A percentile compares a stretch with the other conserved stretches of the same genome.
phyloP scores from a whole-genome alignment of 35 echinoderm and acorn worm species.

The Hemicentrotus pulcherrimus region DNA sequence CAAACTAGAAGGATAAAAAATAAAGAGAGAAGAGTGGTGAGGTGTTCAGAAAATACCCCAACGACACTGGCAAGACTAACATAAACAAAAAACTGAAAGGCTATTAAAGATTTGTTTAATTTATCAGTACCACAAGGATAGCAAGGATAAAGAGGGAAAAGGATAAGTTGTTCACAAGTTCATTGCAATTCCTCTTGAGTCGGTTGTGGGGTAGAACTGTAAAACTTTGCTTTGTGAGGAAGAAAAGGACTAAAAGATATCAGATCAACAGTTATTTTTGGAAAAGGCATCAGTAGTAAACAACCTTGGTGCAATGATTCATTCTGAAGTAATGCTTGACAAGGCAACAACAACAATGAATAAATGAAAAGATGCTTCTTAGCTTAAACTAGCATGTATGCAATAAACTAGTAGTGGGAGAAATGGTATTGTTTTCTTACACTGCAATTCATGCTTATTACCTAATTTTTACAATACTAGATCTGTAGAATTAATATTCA shows the following conservation, averaged over 20 bases:
- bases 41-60: too few relatives aligned
- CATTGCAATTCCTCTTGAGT: not conserved
- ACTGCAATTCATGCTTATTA: too few relatives aligned
- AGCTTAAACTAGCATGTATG: not conserved
- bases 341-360: not conserved
- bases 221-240: not conserved
- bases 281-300: not conserved
- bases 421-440: too few relatives aligned
- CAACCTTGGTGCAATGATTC: not conserved
- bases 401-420: not conserved
- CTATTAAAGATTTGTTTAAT: too few relatives aligned
- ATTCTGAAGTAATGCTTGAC: not conserved
- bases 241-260: constrained; percentile 19
- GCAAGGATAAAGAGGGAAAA: not conserved
- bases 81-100: too few relatives aligned
- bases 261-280: not conserved
- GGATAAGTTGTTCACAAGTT: not conserved
- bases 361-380: not conserved
- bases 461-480: too few relatives aligned
- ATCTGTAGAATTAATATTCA: too few relatives aligned
- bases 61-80: too few relatives aligned
- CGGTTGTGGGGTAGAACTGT: not conserved
- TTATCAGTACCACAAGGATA: not conserved
- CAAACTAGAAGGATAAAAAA: too few relatives aligned
- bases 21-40: too few relatives aligned